phyloP scores from a whole-genome alignment of 2,113 vertebrate genomes.

The Corythoichthys haematopterus region DNA sequence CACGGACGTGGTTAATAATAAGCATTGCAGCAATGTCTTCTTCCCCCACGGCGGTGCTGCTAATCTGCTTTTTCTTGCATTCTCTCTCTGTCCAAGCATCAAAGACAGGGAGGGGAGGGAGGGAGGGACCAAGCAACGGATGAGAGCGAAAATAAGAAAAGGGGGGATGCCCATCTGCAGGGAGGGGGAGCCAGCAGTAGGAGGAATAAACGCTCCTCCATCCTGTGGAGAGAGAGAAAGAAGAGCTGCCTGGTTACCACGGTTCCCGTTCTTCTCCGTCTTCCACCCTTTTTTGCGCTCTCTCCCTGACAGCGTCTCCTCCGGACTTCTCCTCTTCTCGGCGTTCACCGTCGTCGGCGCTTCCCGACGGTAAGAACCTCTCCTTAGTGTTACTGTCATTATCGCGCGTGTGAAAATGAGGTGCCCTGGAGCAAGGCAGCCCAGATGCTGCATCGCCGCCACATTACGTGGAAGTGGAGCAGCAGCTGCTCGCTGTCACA shows the following conservation, averaged over 20 bases:
- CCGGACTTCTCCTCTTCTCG: not conserved
- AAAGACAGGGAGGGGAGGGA: constrained; percentile 45
- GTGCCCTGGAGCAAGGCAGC: constrained; percentile 7
- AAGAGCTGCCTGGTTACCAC: constrained; percentile 18
- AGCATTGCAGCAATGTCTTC: constrained; percentile 59
- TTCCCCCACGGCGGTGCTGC: constrained; percentile 21
- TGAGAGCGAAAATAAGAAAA: constrained; percentile 6
- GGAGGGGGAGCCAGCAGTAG: not conserved
- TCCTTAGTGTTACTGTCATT: not conserved
- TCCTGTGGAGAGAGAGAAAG: constrained; percentile 22
- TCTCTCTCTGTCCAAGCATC: constrained; percentile 57
- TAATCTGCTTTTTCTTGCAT: not conserved
- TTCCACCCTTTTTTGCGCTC: not conserved
- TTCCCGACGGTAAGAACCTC: not conserved
- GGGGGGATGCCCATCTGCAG: not conserved
- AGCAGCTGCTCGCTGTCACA: not conserved
- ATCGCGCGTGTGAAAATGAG: not conserved
- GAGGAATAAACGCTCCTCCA: not conserved
- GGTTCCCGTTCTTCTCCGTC: not conserved
- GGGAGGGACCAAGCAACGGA: not conserved
- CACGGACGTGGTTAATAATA: constrained; percentile 43
- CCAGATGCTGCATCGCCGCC: constrained; percentile 2
- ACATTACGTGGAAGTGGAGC: not conserved
- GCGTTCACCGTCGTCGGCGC: not conserved
- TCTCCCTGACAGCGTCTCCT: not conserved